Base-by-base conservation (phyloP, 2,797 vertebrate species). In the Heterohyrax brucei region DNA sequence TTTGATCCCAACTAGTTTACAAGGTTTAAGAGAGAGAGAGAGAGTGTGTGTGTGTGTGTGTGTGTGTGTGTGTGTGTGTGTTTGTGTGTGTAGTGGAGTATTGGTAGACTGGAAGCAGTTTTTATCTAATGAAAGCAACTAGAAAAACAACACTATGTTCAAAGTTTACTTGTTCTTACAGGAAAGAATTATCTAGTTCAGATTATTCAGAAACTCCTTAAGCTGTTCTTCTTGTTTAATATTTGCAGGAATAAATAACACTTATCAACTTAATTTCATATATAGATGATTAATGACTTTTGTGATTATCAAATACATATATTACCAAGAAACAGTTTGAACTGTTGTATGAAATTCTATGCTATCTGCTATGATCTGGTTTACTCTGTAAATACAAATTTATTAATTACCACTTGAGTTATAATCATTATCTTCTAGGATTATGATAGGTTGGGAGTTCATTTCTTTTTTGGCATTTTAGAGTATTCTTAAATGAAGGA, bases 61-160 rank as follows among this genome's bases (percentile, higher is more conserved):
- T 59, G 10, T 50, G 14, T 66, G 64, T 72, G 19, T 39, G 39
- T 39, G 39, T 39, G 39, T 39, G 39, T 39, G 39, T 39, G 39
- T 39, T 2, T 39, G 9, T 78, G 14, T 59, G 10, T 50, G 14
- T 66, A 28, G 33, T 7, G 66, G 66, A 16, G 1, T 0, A n/a
- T 64, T 62, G n/a, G 28, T 6, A 64, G 26, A 56, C 19, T 73
- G 4, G 28, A 89, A 96, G 22, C 26, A n/a, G 19, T 14, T 93
- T 96, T 94, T 92, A 94, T 94, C 66, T 93, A 76, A 93, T 75
- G 56, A 95, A 94, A 94, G 26, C 61, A 96, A 96, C 28, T 56
- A 33, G 53, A 88, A 94, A 95, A 94, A 82, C 64, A 95, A 50
- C 10, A 62, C 26, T 33, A 33, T 79, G 44, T 87, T 85, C 61